Base-by-base conservation (phyloP, 2,888 invertebrate species). In the Pollenia amentaria region DNA sequence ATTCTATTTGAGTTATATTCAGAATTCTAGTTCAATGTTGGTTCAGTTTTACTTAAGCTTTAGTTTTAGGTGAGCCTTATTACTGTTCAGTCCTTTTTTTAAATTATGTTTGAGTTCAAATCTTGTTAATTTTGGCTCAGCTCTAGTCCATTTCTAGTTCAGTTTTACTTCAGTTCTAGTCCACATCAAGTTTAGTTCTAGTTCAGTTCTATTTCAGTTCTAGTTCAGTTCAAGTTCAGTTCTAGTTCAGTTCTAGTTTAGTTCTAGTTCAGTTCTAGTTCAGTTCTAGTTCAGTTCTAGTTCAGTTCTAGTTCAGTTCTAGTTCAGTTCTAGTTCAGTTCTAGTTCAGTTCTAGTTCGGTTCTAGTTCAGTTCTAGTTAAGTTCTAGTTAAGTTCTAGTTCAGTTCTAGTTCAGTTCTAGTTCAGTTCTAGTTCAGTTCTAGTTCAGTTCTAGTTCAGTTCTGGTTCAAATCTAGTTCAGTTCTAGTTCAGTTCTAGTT, bases 281-380 rank as follows among this genome's bases (percentile, higher is more conserved):
- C 51, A 51, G 4, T 51, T 51, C 51, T 51, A 51, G 51, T 51
- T 51, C 51, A n/a, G 29, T 29, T 51, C 51, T 16, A 51, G 16
- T 48, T 48, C 2, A 48, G 48, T 48, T 48, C 14, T 48, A 12
- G 14, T 51, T 51, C 14, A 51, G 51, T 51, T 51, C 16, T 6
- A 51, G 51, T 51, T 16, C 16, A 51, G 14, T 16, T 51, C 14
- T 51, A 51, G 51, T 51, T 16, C 1, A 51, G 51, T 51, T 51
- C 16, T 1, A 14, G 51, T 12, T 51, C 6, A 14, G 2, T 51
- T 51, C 16, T 51, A 51, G 14, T 14, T 51, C 51, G 7, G 14
- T 51, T 51, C 51, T 51, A 16, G 14, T 51, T 14, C 51, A 51
- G 51, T 51, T 51, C n/a, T 51, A n/a, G n/a, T n/a, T n/a, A n/a